Conservation (phyloP, 1,140 invertebrate genomes). For the Sinonovacula constricta region DNA sequence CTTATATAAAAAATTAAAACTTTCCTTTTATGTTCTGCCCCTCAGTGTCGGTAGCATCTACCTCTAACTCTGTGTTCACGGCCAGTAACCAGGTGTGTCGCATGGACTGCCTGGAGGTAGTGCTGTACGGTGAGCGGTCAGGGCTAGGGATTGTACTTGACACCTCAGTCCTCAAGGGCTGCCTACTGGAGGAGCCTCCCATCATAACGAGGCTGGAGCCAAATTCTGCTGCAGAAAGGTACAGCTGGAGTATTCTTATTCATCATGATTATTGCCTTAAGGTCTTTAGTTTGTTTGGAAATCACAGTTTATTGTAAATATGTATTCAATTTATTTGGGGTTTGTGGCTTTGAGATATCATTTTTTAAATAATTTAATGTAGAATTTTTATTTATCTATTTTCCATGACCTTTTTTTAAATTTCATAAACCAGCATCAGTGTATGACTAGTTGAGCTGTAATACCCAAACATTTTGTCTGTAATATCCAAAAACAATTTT, state of each 20-base stretch:
- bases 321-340: too few relatives aligned
- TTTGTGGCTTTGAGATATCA: too few relatives aligned
- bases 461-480: too few relatives aligned
- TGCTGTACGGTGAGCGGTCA: slow-evolving; percentile 81
- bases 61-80: slow-evolving; percentile 66
- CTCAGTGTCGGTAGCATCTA: slow-evolving; percentile 72
- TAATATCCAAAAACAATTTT: too few relatives aligned
- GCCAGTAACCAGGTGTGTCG: slow-evolving; percentile 82
- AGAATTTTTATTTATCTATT: too few relatives aligned
- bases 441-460: too few relatives aligned
- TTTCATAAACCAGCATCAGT: too few relatives aligned
- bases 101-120: slow-evolving; percentile 84
- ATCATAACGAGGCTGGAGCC: slow-evolving; percentile 84
- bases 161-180: slow-evolving; percentile 59
- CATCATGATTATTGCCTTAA: neutral
- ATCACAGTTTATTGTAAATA: neutral
- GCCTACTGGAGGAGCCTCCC: slow-evolving; percentile 73
- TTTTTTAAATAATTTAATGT: too few relatives aligned
- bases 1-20: too few relatives aligned
- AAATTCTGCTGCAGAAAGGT: slow-evolving; percentile 87
- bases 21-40: too few relatives aligned
- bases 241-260: slow-evolving; percentile 51
- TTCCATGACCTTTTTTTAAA: too few relatives aligned
- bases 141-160: slow-evolving; percentile 80
- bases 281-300: neutral